phyloP scores from a whole-genome alignment of 2,113 vertebrate species.

The Spea multiplicata region DNA sequence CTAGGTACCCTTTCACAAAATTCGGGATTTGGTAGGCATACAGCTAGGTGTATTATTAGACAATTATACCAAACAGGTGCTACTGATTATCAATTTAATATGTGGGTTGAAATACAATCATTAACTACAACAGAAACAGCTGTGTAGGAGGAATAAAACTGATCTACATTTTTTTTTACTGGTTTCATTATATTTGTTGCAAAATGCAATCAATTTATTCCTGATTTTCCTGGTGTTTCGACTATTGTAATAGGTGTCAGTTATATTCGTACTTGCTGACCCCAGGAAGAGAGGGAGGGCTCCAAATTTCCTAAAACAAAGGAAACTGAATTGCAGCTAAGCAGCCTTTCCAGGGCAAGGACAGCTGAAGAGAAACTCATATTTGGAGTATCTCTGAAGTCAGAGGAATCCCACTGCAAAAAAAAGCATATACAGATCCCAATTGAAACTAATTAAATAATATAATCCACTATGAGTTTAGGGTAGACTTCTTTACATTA shows the following conservation, averaged over 20 bases:
- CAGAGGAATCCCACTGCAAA: neutral
- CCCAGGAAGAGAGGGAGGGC: constrained; percentile 38
- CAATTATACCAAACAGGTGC: too few relatives aligned
- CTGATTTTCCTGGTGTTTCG: neutral
- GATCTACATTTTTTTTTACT: neutral
- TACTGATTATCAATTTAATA: too few relatives aligned
- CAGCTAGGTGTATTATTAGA: too few relatives aligned
- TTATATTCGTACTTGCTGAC: constrained; percentile 29
- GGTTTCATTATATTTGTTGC: neutral
- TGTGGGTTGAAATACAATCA: too few relatives aligned
- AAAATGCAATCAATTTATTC: neutral
- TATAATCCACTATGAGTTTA: neutral
- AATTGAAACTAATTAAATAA: neutral
- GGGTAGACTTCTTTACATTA: neutral
- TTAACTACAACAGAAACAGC: too few relatives aligned
- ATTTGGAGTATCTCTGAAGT: neutral
- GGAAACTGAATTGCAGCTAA: constrained; percentile 23
- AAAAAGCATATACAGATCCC: too few relatives aligned
- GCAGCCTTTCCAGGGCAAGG: constrained; percentile 32
- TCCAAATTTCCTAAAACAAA: constrained; percentile 37
- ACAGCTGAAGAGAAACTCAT: constrained; percentile 8
- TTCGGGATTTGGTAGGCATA: too few relatives aligned
- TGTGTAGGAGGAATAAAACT: neutral
- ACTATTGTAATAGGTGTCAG: neutral
- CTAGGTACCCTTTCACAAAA: too few relatives aligned